Conservation (phyloP, 2,888 invertebrate species). For the Caenorhabditis afra region DNA sequence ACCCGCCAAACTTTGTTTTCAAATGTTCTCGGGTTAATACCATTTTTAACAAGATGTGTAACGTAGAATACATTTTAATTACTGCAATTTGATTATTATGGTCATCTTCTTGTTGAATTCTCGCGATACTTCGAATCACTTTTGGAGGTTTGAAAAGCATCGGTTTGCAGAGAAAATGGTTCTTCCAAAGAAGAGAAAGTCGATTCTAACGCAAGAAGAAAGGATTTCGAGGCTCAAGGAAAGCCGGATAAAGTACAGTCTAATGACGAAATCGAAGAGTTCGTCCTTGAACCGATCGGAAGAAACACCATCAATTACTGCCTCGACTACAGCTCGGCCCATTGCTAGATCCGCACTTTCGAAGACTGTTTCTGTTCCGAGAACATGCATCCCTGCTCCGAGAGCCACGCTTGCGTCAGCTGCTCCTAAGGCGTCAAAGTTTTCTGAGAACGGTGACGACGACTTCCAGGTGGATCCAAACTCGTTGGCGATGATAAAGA, state of each 20-base stretch:
- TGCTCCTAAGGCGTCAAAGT: not conserved
- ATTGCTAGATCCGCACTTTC: not conserved
- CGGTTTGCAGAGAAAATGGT: constrained; percentile 8
- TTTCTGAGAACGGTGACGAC: not conserved
- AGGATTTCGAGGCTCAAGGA: constrained; percentile 23
- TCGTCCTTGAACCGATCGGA: not conserved
- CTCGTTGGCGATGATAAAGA: constrained; percentile 42
- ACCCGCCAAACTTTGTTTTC: constrained; percentile 6
- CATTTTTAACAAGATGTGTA: not conserved
- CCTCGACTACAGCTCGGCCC: not conserved
- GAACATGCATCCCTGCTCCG: not conserved
- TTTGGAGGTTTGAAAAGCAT: too few relatives aligned
- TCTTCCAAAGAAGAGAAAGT: constrained; percentile 1
- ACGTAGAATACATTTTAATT: too few relatives aligned
- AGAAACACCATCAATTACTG: not conserved
- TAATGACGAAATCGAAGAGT: constrained; percentile 11
- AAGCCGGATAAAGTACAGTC: constrained; percentile 16
- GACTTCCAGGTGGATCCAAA: constrained; percentile 40
- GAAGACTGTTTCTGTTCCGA: not conserved
- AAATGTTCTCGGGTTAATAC: not conserved
- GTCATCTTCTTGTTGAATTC: too few relatives aligned
- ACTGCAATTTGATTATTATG: too few relatives aligned
- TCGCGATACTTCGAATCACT: too few relatives aligned
- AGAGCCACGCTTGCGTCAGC: constrained; percentile 7
- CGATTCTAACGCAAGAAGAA: constrained; percentile 28